phyloP scores from a whole-genome alignment of 2,113 vertebrate species.

The Macaca mulatta region DNA sequence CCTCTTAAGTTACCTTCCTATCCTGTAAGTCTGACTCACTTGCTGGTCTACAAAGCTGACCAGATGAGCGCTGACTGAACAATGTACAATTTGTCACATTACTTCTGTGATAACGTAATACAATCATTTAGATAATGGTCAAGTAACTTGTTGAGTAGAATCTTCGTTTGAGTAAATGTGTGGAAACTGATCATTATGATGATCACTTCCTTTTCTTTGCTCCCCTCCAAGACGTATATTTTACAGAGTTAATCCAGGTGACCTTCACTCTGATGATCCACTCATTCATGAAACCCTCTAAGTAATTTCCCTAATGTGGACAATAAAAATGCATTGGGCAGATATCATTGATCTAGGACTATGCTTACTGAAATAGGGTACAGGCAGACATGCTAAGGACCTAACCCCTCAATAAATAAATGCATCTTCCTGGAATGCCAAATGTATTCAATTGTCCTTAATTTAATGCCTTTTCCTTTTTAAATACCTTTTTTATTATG shows the following conservation, averaged over 20 bases:
- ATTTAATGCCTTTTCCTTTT: background rate
- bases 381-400: background rate
- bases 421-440: background rate
- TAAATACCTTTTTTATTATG: background rate
- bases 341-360: background rate
- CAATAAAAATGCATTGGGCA: background rate
- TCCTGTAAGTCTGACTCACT: background rate
- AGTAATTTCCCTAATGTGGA: background rate
- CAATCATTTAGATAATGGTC: background rate
- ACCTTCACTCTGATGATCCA: background rate
- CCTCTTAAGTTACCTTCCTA: background rate
- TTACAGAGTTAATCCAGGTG: background rate
- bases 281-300: background rate
- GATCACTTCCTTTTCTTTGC: background rate
- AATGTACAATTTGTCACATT: background rate
- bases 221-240: background rate
- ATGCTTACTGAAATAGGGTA: background rate
- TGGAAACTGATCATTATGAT: background rate
- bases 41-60: background rate
- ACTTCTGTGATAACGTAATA: background rate
- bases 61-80: background rate
- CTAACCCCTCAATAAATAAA: background rate
- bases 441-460: background rate
- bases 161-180: background rate
- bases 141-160: background rate